Base-by-base conservation (phyloP, 1,140 invertebrate species). In the Drosophila persimilis region DNA sequence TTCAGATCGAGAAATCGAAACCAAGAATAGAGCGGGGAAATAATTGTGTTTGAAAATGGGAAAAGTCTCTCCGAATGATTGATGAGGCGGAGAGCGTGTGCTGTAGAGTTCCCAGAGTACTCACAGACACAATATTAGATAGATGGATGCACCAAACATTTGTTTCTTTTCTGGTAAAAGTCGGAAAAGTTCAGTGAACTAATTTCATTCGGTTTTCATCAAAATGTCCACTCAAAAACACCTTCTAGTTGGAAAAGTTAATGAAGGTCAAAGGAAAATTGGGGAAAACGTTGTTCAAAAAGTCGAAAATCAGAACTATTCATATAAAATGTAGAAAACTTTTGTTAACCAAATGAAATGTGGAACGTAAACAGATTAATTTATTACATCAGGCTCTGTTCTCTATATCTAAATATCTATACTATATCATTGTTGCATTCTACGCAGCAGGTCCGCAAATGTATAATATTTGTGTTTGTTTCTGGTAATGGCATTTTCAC, bases 111-210 rank as follows among this genome's bases (percentile, higher is more conserved):
- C 20, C 20, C 20, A 1, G 1, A 20, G 17, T 24, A 24, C 24
- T 3, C 3, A 26, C 5, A 5, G 4, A 26, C 24, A 26, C 20
- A 20, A 20, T 20, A 4, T 5, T 26, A 26, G 13, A 50, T 41
- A 8, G n/a, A 47, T 50, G 22, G 45, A 48, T 50, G 17, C 51
- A 35, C 39, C 35, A 13, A 29, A 22, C 43, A 20, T 45, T n/a
- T 24, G n/a, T 35, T 13, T 39, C 3, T 11, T 39, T 39, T 39
- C 11, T 39, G 0, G 4, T 7, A 11, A 13, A 39, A n/a, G 39
- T 15, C 15, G 13, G 26, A 53, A 46, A 26, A 64, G 69, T 73
- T 73, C 59, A 44, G 41, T 73, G 69, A 73, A 73, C 71, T 52
- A 48, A 35, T 29, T 13, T 35, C 0, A 2, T 35, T 9, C 3